A percentile compares a stretch with the other conserved stretches of the same genome.
These are phyloP conservation scores for Apantesis nais DNA, from an alignment of 2,888 invertebrate species.

Conservation along the genomic window DNA sequence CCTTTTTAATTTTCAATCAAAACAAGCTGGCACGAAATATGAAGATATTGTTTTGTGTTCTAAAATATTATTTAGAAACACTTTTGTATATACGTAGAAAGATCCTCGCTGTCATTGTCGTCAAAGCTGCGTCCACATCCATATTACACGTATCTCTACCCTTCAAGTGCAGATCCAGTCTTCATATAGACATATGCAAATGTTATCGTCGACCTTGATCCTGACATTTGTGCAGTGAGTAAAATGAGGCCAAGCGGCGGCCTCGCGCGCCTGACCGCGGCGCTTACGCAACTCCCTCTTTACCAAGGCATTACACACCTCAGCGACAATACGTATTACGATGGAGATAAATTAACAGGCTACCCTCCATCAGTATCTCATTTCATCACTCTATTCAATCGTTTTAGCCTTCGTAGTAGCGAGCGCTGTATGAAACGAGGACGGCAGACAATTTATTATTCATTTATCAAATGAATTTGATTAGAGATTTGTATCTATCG, in stretches of 20 bases:
- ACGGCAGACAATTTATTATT: conserved; percentile 5
- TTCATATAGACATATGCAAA: not conserved
- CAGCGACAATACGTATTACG: conserved; percentile 16
- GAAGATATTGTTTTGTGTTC: too few species aligned
- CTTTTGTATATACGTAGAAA: too few species aligned
- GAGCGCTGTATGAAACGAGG: conserved; percentile 5
- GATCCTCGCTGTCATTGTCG: too few species aligned
- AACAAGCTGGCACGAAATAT: too few species aligned
- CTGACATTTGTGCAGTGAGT: conserved; percentile 69
- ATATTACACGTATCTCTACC: not conserved
- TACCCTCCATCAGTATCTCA: conserved; percentile 34
- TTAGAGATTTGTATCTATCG: conserved; percentile 7
- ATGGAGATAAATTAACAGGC: conserved; percentile 25
- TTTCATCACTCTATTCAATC: conserved; percentile 28
- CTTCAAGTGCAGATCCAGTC: not conserved
- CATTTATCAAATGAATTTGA: conserved; percentile 22
- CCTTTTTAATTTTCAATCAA: too few species aligned
- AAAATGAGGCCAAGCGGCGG: conserved; percentile 68
- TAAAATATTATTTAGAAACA: too few species aligned
- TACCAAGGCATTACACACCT: conserved; percentile 13
- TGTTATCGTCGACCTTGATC: conserved; percentile 65
- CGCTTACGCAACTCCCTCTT: conserved; percentile 60
- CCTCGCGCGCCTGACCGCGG: conserved; percentile 61
- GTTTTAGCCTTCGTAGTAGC: conserved; percentile 30
- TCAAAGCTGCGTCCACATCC: not conserved